Evolutionary conservation across 2,113 vertebrate species (phyloP).

Genomic region (Datnioides undecimradiatus): DNA sequence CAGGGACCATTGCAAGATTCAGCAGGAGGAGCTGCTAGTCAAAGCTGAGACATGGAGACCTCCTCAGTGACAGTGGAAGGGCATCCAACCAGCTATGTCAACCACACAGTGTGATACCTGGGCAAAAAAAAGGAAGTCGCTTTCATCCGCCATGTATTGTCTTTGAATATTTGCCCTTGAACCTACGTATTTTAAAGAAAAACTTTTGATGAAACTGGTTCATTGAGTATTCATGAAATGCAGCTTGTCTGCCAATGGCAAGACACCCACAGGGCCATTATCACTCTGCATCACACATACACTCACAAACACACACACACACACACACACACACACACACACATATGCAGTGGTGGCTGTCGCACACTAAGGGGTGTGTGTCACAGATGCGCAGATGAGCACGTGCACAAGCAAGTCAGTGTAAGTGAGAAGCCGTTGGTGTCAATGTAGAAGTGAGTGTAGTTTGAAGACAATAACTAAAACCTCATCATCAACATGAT

Average conservation of each 20-base stretch:
- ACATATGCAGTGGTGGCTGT: slow-evolving; percentile 57
- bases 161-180: slow-evolving; percentile 63
- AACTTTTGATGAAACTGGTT: slow-evolving; percentile 70
- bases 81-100: background rate
- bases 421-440: slow-evolving; percentile 28
- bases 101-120: slow-evolving; percentile 1
- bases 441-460: slow-evolving; percentile 37
- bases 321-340: slow-evolving; percentile 50
- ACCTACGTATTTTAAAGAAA: slow-evolving; percentile 55
- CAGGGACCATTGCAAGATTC: background rate
- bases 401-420: slow-evolving; percentile 21
- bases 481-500: slow-evolving; percentile 66
- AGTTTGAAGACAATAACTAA: slow-evolving; percentile 66
- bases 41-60: background rate
- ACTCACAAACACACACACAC: slow-evolving; percentile 53
- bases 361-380: slow-evolving; percentile 41
- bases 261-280: slow-evolving; percentile 73
- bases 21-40: background rate
- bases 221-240: slow-evolving; percentile 80
- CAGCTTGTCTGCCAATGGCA: slow-evolving; percentile 70
- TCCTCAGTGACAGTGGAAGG: background rate
- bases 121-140: slow-evolving; percentile 9
- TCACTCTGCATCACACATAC: slow-evolving; percentile 58
- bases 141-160: slow-evolving; percentile 40
- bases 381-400: slow-evolving; percentile 31